Evolutionary conservation across 2,888 invertebrate species (phyloP).

Genomic region (Drosophila stalkeri): DNA sequence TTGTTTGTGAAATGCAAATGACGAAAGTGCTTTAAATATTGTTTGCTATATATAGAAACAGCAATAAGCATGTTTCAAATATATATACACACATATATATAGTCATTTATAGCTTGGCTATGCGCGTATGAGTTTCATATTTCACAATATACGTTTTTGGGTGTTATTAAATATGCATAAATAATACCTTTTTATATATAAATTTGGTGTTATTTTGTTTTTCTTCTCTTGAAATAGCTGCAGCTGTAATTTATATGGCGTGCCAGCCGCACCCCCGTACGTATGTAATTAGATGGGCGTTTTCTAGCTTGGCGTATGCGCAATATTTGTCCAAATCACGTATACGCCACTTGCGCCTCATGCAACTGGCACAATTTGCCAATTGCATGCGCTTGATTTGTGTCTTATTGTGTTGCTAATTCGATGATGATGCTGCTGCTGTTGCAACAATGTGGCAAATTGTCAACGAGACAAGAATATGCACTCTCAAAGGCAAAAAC

Average conservation of each 20-base stretch:
- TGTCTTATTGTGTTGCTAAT: conserved; percentile 42
- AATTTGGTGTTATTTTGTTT: background rate
- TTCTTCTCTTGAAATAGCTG: background rate
- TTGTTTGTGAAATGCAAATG: conserved; percentile 52
- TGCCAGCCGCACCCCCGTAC: background rate
- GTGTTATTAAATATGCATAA: background rate
- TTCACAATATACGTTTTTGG: background rate
- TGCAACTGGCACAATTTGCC: conserved; percentile 13
- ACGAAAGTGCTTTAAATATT: conserved; percentile 10
- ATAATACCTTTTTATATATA: background rate
- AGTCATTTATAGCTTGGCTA: background rate
- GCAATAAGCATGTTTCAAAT: background rate
- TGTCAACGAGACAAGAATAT: conserved; percentile 33
- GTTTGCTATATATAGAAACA: background rate
- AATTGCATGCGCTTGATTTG: conserved; percentile 51
- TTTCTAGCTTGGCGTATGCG: conserved; percentile 46
- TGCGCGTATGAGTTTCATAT: background rate
- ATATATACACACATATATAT: background rate
- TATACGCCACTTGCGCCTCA: conserved; percentile 33
- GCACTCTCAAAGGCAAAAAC: conserved; percentile 51
- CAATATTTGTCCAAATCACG: conserved; percentile 47
- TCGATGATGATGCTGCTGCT: background rate
- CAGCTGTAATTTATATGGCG: conserved; percentile 14
- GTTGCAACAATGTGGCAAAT: conserved; percentile 57
- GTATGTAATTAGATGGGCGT: conserved; percentile 19